Evolutionary conservation across 2,113 vertebrate genomes (phyloP).

Genomic region (Martes martes): DNA sequence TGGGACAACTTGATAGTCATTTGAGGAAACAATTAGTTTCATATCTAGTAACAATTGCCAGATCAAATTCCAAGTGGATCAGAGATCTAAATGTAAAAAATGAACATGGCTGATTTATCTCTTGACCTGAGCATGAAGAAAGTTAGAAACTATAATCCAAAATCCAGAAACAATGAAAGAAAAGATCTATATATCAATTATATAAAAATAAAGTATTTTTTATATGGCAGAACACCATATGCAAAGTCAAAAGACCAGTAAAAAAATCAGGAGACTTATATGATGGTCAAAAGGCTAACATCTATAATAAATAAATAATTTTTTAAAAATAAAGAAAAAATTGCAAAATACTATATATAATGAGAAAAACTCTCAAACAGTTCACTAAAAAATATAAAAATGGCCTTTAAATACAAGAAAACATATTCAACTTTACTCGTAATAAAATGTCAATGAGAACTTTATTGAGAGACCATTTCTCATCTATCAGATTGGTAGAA

Average conservation of each 20-base stretch:
- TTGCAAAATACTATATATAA: background rate
- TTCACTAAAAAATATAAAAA: background rate
- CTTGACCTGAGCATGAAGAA: background rate
- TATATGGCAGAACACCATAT: background rate
- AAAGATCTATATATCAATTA: background rate
- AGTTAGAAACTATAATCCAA: background rate
- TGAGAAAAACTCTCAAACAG: background rate
- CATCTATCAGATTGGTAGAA: background rate
- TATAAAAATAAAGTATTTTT: background rate
- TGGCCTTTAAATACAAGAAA: background rate
- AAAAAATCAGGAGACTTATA: background rate
- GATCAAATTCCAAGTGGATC: background rate
- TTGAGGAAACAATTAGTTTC: background rate
- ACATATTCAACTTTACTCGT: background rate
- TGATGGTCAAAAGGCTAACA: background rate
- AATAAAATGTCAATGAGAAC: conserved; percentile 11
- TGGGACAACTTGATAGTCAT: background rate
- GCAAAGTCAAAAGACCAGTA: background rate
- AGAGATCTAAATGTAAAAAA: background rate
- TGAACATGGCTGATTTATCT: background rate
- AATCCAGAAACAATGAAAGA: background rate
- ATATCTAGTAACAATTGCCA: background rate
- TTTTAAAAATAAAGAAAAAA: background rate
- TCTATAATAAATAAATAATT: background rate
- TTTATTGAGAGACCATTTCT: background rate